Conservation (phyloP, 1,140 invertebrate genomes). For the Pinna nobilis region DNA sequence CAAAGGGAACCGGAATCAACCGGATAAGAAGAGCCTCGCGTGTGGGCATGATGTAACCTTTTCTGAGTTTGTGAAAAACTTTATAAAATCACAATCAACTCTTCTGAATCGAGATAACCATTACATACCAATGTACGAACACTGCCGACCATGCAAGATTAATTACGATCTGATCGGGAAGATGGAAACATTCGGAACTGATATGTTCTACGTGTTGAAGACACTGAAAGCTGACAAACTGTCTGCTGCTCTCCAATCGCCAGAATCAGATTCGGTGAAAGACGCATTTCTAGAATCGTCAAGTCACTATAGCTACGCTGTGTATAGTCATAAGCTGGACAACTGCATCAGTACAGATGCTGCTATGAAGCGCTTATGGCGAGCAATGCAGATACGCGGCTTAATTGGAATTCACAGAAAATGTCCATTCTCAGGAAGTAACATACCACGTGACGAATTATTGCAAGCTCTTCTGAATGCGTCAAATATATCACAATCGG, state of each 20-base stretch:
- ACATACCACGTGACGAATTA: background rate
- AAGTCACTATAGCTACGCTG: slow-evolving; percentile 17
- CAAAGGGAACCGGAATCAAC: slow-evolving; percentile 14
- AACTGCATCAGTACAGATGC: slow-evolving; percentile 25
- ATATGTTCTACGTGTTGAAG: slow-evolving; percentile 40
- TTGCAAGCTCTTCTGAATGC: background rate
- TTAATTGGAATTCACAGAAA: slow-evolving; percentile 21
- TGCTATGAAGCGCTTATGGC: slow-evolving; percentile 19
- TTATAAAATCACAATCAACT: slow-evolving; percentile 23
- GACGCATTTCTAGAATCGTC: slow-evolving; percentile 25
- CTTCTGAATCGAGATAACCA: slow-evolving; percentile 38
- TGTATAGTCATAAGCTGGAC: background rate
- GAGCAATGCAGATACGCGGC: slow-evolving; percentile 34
- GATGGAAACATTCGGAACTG: slow-evolving; percentile 43
- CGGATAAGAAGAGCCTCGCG: slow-evolving; percentile 2
- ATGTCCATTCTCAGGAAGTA: slow-evolving; percentile 16
- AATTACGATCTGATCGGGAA: slow-evolving; percentile 48
- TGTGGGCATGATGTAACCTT: slow-evolving; percentile 53
- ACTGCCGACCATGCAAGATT: slow-evolving; percentile 49
- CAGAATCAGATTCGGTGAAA: slow-evolving; percentile 18
- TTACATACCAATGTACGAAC: slow-evolving; percentile 43
- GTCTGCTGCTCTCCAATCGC: background rate
- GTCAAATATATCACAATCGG: slow-evolving; percentile 7
- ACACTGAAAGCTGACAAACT: slow-evolving; percentile 33
- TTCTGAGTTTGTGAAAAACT: slow-evolving; percentile 43